Conservation (phyloP, 2,797 vertebrate genomes). For the Etheostoma perlongum region DNA sequence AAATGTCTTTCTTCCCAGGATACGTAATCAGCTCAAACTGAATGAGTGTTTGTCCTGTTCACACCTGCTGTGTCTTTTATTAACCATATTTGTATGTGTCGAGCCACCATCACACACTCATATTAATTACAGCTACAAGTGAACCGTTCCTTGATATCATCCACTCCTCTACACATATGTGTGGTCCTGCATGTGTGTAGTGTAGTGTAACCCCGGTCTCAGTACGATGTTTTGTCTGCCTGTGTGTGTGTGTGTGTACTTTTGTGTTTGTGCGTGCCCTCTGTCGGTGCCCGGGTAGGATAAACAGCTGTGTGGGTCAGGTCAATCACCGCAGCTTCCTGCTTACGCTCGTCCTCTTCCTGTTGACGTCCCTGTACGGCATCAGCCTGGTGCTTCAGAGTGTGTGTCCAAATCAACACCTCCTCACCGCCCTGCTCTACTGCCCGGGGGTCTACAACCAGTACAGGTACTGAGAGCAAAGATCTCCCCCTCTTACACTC, state of each 20-base stretch:
- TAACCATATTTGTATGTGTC: conserved; percentile 10
- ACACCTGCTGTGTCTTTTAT: neutral
- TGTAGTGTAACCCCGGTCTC: conserved; percentile 58
- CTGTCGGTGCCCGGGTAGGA: conserved; percentile 83
- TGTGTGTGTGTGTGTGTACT: conserved; percentile 46
- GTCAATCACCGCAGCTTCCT: conserved; percentile 95
- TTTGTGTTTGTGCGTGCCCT: conserved; percentile 49
- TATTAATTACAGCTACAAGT: neutral
- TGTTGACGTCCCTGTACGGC: conserved; percentile 92
- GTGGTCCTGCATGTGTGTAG: conserved; percentile 56
- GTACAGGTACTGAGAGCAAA: conserved; percentile 88
- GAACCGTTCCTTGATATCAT: neutral
- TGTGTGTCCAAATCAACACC: conserved; percentile 87
- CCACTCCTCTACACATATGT: conserved; percentile 10
- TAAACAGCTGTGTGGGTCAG: conserved; percentile 97
- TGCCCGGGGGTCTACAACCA: conserved; percentile 94
- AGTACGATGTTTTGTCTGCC: conserved; percentile 63
- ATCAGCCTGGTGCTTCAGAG: conserved; percentile 91
- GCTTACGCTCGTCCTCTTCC: conserved; percentile 91
- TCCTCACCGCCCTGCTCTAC: conserved; percentile 90
- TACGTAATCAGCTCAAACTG: neutral
- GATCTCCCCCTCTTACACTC: neutral
- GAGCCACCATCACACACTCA: neutral
- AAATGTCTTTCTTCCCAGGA: conserved; percentile 20
- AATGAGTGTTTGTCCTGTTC: conserved; percentile 17